Evolutionary conservation across 2,797 vertebrate species (phyloP), one percentile per base, ranked within the genome.

Genomic region (Fratercula arctica): DNA sequence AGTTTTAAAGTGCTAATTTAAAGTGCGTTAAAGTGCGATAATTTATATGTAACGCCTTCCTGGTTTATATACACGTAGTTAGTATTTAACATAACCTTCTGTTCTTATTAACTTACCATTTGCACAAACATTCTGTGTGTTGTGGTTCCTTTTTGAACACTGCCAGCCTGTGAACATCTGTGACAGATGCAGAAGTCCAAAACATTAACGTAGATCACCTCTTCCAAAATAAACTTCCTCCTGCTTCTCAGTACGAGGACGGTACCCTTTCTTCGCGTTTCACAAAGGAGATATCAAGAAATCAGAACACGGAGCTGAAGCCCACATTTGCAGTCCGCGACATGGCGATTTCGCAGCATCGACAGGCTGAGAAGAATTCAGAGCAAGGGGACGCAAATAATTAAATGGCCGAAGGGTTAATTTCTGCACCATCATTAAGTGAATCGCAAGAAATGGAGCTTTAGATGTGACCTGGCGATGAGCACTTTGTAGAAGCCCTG

Each of bases 371-470:
- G 43, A 56, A 70, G 79, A 86, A 67, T 31, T 56, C 76, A 81
- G 78, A 81, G 75, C 81, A 66, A 2, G 0, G 48, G 35, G 14
- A 66, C 75, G 76, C 64, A 87, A 68, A 63, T 89, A 75, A 87
- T 95, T 84, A 73, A 89, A 68, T 1, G 9, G 51, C 79, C 64
- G 59, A 94, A 84, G 95, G 90, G 82, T 97, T 96, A 96, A 96
- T 91, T 95, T 93, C 79, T 90, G 87, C 69, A 57, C 87, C 91
- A 53, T 66, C 54, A 8, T 54, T 54, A 91, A 89, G 67, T 24
- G 24, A 89, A 79, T 89, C 56, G 33, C 50, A 83, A 74, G 75
- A 87, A 87, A 59, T 18, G 46, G 94, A 92, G 87, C 86, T 87
- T 94, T 39, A 70, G 85, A 90, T 93, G 87, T 92, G 85, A 90